Evolutionary conservation across 2,113 vertebrate genomes (phyloP), one percentile per base, ranked within the genome.

Genomic region (Reinhardtius hippoglossoides): DNA sequence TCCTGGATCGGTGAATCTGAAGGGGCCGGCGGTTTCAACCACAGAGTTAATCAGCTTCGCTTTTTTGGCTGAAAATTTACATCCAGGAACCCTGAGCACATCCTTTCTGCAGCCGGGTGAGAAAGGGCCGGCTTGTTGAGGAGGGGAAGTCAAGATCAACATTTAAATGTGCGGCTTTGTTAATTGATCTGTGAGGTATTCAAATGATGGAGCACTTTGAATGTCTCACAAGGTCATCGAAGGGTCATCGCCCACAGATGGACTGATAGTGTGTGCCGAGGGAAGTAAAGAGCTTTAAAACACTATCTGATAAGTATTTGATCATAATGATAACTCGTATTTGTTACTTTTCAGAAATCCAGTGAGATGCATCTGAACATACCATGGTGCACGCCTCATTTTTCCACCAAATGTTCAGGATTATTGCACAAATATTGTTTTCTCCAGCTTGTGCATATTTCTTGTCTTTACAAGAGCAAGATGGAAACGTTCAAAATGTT

Each of bases 41-140:
- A 44, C 93, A 78, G 71, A 87, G 70, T 89, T 89, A 88, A 92
- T 93, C 85, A 77, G 57, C 68, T 90, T 83, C 82, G 67, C 86
- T 92, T 87, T 87, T 93, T 94, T 94, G 91, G 77, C 52, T 91
- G 85, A 61, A 61, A 63, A 95, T 95, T 95, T 95, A 91, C 94
- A 95, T 95, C 75, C 85, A 84, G 92, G 92, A 91, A 79, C 89
- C 84, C 68, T 66, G 84, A 66, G 79, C 73, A 91, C 91, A 92
- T 94, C 92, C 92, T 92, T 77, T 92, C 63, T 84, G 73, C 78
- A 78, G 89, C 88, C 27, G 63, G 72, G 40, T 60, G 88, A 91
- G 85, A 92, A 90, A 91, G 76, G 83, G 67, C 62, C 83, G 85
- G 83, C 80, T 85, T 90, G 89, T 89, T 89, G 46, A 92, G 75